Base-by-base conservation (phyloP, 2,888 invertebrate species). In the Spicauda simplicius region DNA sequence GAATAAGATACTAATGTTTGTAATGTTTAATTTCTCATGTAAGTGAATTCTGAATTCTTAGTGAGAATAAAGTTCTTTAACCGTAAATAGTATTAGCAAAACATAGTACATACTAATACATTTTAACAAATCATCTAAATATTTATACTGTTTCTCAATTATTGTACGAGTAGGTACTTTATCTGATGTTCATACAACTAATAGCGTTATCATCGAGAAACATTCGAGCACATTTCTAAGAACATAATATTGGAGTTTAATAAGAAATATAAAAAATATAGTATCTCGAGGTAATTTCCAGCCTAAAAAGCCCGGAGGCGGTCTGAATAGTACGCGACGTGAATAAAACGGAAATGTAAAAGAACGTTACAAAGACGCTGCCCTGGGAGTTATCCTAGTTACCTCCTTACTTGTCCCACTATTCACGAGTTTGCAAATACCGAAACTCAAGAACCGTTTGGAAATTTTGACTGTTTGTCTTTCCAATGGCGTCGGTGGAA, bases 331-430 rank as follows among this genome's bases (percentile, higher is more conserved):
- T 61, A 56, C 50, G 58, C 67, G 64, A 64, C 57, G 48, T 72
- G 70, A 72, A 72, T 68, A 67, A 55, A 64, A 65, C 67, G 56
- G 62, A 63, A 58, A 45, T 57, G 67, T 70, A 69, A 69, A 69
- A 68, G 70, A 60, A 69, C 50, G 64, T 56, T 65, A 57, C 58
- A 69, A 68, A 70, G 64, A 68, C 61, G 54, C 63, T 69, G 70
- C 72, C 69, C 63, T 68, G 72, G 71, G 70, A 72, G 54, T 54
- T 64, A 70, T 70, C 70, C 70, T 69, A 72, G 62, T 69, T 70
- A 65, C 64, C 66, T 62, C 62, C 62, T 62, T 60, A 50, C 48
- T 60, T 56, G 66, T 41, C 66, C 30, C 37, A 61, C 56, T 37
- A 10, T 50, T 18, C 50, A 50, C 50, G 18, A 50, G 50, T 45